Percentiles rank a stretch among this genome's conserved stretches.
phyloP scores from a whole-genome alignment of 1,140 invertebrate species.

The Melanaphis sacchari region DNA sequence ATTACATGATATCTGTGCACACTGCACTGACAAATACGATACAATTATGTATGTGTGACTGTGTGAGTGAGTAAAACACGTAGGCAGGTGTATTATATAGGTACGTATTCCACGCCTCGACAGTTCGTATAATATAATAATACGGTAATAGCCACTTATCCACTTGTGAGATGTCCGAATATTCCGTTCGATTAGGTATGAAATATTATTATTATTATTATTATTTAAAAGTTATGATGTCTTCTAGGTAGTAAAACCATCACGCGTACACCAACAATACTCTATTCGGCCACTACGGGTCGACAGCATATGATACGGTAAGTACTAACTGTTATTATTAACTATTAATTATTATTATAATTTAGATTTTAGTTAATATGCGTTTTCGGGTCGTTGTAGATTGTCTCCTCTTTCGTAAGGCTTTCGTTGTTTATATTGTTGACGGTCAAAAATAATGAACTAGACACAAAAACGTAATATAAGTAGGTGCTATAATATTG shows the following conservation, averaged over 20 bases:
- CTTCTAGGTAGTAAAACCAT: not conserved
- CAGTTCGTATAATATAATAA: not conserved
- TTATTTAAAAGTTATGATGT: not conserved
- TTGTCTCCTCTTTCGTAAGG: not conserved
- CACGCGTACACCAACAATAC: not conserved
- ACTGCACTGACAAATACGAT: not conserved
- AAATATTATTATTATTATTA: not conserved
- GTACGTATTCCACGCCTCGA: not conserved
- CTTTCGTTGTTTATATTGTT: not conserved
- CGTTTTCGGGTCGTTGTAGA: not conserved
- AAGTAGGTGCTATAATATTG: too few relatives aligned
- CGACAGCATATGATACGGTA: too few relatives aligned
- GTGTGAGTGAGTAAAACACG: not conserved
- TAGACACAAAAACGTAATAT: not conserved
- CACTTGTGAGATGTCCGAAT: not conserved
- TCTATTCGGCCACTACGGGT: not conserved
- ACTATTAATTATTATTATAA: constrained; percentile 2
- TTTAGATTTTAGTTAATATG: not conserved
- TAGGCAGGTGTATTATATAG: not conserved
- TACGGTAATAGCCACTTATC: not conserved
- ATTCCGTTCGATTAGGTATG: not conserved
- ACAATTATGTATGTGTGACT: not conserved
- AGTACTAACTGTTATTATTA: not conserved
- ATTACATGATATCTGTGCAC: not conserved
- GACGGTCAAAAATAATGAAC: not conserved